These are phyloP conservation scores for Amblyopsis rosae DNA, from an alignment of 2,113 vertebrate genomes.

Conservation along the genomic window DNA sequence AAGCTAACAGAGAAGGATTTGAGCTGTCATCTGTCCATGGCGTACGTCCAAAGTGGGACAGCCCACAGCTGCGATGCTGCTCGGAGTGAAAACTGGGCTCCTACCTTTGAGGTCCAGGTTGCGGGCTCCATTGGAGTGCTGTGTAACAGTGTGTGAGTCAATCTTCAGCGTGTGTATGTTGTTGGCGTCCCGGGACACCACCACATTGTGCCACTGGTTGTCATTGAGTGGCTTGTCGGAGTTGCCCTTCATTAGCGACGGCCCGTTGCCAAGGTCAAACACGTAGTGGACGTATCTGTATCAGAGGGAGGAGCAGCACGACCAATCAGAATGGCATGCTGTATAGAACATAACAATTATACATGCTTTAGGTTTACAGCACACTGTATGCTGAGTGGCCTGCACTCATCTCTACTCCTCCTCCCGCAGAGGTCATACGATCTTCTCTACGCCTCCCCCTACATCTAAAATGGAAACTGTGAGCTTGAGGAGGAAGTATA, in stretches of 20 bases:
- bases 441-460: no score
- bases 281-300: conserved; percentile 91
- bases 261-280: conserved; percentile 92
- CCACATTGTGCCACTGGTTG: conserved; percentile 96
- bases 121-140: conserved; percentile 91
- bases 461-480: no score
- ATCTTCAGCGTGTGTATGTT: conserved; percentile 90
- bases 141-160: conserved; percentile 91
- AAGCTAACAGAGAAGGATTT: conserved; percentile 37
- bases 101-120: conserved; percentile 95
- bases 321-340: no score
- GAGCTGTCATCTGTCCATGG: conserved; percentile 14
- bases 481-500: no score
- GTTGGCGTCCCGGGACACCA: conserved; percentile 88
- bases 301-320: neutral
- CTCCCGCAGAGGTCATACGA: no score
- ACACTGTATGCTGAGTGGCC: no score
- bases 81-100: neutral
- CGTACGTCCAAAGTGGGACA: conserved; percentile 27
- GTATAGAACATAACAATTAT: no score
- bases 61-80: conserved; percentile 18
- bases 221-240: conserved; percentile 91
- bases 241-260: conserved; percentile 95
- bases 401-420: no score
- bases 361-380: no score